Evolutionary conservation across 2,888 invertebrate species (phyloP).

Genomic region (Drosophila birchii): DNA sequence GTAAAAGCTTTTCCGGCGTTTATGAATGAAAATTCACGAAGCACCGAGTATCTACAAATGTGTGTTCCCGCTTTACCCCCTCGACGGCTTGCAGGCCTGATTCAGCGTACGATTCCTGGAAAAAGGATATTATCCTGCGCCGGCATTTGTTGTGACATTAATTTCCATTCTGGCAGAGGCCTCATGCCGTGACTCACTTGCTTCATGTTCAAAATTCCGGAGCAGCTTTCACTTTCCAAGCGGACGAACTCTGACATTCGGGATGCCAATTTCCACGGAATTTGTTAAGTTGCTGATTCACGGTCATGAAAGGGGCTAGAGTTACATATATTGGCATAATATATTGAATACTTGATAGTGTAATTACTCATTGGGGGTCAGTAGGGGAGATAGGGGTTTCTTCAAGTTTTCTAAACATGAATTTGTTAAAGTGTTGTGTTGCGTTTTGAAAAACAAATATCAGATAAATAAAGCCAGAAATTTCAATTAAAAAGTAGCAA

Average conservation of each 20-base stretch:
- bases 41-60: constrained; percentile 6
- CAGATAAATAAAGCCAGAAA: no score
- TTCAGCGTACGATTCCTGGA: constrained; percentile 77
- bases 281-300: constrained; percentile 58
- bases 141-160: constrained; percentile 75
- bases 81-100: constrained; percentile 51
- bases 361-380: constrained; percentile 2
- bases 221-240: constrained; percentile 58
- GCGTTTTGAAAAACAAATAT: neutral
- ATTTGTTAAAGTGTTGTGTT: neutral
- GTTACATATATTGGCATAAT: neutral
- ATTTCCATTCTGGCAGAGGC: constrained; percentile 24
- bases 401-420: neutral
- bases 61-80: constrained; percentile 5
- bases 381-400: neutral
- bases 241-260: constrained; percentile 66
- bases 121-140: constrained; percentile 77
- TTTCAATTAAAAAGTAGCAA: neutral
- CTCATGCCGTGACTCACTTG: constrained; percentile 68
- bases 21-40: constrained; percentile 75
- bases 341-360: constrained; percentile 7
- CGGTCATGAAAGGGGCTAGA: neutral
- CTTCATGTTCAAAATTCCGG: constrained; percentile 28
- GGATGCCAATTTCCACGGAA: constrained; percentile 60
- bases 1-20: constrained; percentile 71